A percentile compares a stretch with the other conserved stretches of the same genome.
phyloP scores from a whole-genome alignment of 2,888 invertebrate genomes.

The Thereva unica region DNA sequence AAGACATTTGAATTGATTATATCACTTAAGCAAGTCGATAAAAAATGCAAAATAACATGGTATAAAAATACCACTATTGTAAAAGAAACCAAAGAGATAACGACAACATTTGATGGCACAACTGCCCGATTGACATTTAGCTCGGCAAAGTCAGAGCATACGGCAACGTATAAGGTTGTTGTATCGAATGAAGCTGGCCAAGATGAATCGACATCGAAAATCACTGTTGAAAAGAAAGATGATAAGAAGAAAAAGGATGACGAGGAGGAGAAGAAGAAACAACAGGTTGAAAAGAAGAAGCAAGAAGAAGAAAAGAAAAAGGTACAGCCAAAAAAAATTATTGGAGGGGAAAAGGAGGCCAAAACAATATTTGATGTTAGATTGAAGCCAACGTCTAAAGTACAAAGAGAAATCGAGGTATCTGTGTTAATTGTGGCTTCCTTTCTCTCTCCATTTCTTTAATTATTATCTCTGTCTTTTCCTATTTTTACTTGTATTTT shows the following conservation, averaged over 20 bases:
- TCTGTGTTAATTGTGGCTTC: conserved; percentile 48
- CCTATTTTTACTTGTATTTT: conserved; percentile 31
- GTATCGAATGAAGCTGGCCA: conserved; percentile 90
- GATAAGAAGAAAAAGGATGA: conserved; percentile 63
- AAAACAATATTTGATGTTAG: conserved; percentile 61
- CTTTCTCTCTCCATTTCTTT: conserved; percentile 46
- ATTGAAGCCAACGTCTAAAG: conserved; percentile 48
- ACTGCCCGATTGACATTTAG: conserved; percentile 79
- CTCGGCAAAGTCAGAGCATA: conserved; percentile 74
- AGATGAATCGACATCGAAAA: conserved; percentile 82
- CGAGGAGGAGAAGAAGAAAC: conserved; percentile 58
- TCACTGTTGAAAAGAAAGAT: conserved; percentile 72
- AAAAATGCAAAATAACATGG: conserved; percentile 82
- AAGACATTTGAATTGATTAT: conserved; percentile 80
- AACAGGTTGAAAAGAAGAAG: conserved; percentile 60
- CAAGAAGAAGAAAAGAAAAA: conserved; percentile 59
- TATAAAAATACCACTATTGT: conserved; percentile 80
- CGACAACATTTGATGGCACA: conserved; percentile 81
- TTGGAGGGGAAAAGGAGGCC: conserved; percentile 57
- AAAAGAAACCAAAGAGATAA: conserved; percentile 75
- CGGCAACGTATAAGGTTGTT: conserved; percentile 81
- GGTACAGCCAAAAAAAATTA: conserved; percentile 50
- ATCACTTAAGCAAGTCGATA: conserved; percentile 74
- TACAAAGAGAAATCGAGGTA: conserved; percentile 48
- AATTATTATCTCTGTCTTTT: conserved; percentile 23